Conservation (phyloP, 2,888 invertebrate genomes). For the Hypomecis punctinalis region DNA sequence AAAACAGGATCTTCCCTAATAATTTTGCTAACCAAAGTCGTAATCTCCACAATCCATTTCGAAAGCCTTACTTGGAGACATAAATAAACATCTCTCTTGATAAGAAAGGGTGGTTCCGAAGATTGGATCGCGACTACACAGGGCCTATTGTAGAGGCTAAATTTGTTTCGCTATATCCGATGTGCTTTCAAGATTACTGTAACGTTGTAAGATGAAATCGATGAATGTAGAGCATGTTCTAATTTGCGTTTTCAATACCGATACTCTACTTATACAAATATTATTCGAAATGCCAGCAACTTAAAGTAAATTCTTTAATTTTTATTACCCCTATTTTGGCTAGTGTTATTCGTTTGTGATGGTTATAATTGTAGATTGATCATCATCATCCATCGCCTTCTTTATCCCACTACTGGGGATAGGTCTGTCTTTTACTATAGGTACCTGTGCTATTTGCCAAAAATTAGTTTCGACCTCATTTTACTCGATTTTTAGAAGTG, state of each 20-base stretch:
- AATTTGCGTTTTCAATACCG: conserved; percentile 27
- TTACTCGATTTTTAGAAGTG: too few species aligned
- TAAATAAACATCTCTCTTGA: conserved; percentile 63
- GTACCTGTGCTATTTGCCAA: too few species aligned
- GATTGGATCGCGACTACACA: conserved; percentile 80
- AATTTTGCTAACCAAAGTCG: conserved; percentile 24
- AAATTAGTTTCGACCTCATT: too few species aligned
- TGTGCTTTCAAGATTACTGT: conserved; percentile 79
- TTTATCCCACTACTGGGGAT: too few species aligned
- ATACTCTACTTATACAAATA: not conserved
- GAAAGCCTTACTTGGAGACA: conserved; percentile 41
- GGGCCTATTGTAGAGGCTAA: conserved; percentile 79
- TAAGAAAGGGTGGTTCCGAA: conserved; percentile 69
- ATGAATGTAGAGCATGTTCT: conserved; percentile 49
- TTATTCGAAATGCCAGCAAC: too few species aligned
- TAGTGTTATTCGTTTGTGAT: too few species aligned
- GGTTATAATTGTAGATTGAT: too few species aligned
- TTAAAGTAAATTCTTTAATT: too few species aligned
- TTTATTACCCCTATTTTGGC: too few species aligned
- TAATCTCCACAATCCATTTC: conserved; percentile 34
- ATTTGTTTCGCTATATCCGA: conserved; percentile 82
- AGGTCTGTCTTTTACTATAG: too few species aligned
- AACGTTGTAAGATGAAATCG: conserved; percentile 57
- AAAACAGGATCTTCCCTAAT: conserved; percentile 24
- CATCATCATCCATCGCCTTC: too few species aligned